phyloP scores from a whole-genome alignment of 2,888 invertebrate genomes.

The Hirtodrosophila histrioides region DNA sequence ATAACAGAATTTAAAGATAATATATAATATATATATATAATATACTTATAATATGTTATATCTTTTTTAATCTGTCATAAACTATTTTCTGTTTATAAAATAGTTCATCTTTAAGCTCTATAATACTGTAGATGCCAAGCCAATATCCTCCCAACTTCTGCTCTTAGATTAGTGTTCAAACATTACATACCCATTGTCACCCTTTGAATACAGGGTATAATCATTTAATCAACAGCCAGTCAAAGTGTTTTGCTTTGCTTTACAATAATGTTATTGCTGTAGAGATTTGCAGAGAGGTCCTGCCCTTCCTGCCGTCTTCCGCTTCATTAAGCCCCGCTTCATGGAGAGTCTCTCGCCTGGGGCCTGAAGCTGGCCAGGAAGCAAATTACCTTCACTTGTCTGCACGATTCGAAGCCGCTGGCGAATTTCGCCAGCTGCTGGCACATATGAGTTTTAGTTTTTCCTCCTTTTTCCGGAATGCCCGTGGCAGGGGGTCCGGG shows the following conservation, averaged over 20 bases:
- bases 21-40: no score
- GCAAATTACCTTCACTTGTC: slow-evolving; percentile 72
- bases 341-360: slow-evolving; percentile 27
- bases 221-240: slow-evolving; percentile 30
- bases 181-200: neutral
- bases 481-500: neutral
- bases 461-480: no score
- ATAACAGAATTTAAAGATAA: no score
- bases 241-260: slow-evolving; percentile 22
- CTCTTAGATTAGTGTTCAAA: no score
- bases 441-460: slow-evolving; percentile 37
- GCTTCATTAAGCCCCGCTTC: slow-evolving; percentile 61
- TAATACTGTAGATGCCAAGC: no score
- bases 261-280: slow-evolving; percentile 30
- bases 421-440: slow-evolving; percentile 23
- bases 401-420: slow-evolving; percentile 35
- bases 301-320: slow-evolving; percentile 19
- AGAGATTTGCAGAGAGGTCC: neutral
- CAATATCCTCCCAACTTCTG: no score
- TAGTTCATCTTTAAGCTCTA: no score
- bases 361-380: slow-evolving; percentile 35
- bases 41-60: no score
- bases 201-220: slow-evolving; percentile 9
- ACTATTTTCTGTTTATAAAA: no score
- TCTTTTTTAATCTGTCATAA: no score